Evolutionary conservation across 2,888 invertebrate species (phyloP).

Genomic region (Mythimna vitellina): DNA sequence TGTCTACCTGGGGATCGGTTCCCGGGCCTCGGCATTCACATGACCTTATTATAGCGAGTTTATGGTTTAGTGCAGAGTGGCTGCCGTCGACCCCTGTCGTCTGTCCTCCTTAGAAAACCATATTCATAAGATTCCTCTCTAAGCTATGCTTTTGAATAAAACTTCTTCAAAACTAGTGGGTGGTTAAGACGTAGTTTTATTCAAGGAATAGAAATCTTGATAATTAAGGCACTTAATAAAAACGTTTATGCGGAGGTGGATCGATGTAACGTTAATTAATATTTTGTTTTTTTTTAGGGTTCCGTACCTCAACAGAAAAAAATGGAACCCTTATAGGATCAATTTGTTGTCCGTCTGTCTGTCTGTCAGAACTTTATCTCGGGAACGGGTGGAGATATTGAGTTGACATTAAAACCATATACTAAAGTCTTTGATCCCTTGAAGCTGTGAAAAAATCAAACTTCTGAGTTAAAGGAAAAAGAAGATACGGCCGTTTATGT

Average conservation of each 20-base stretch:
- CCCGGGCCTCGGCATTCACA: conserved; percentile 22
- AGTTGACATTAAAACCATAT: too few relatives aligned
- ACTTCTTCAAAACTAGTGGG: too few relatives aligned
- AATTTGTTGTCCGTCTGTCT: too few relatives aligned
- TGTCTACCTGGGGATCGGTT: conserved; percentile 40
- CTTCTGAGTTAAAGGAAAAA: too few relatives aligned
- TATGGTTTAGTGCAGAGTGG: conserved; percentile 47
- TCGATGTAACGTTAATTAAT: conserved; percentile 17
- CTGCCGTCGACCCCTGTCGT: conserved; percentile 19
- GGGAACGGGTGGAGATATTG: too few relatives aligned
- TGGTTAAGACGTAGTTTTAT: conserved; percentile 11
- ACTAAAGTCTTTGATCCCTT: too few relatives aligned
- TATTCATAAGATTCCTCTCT: conserved; percentile 28
- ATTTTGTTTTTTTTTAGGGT: conserved; percentile 20
- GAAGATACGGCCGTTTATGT: too few relatives aligned
- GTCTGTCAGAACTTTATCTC: too few relatives aligned
- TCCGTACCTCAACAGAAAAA: too few relatives aligned
- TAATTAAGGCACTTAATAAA: neutral
- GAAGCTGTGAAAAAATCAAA: too few relatives aligned
- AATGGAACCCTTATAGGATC: too few relatives aligned
- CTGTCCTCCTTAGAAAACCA: conserved; percentile 26
- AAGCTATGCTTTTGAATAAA: neutral
- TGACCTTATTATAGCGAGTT: conserved; percentile 44
- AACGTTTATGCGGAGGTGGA: neutral
- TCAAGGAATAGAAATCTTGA: conserved; percentile 6